These are phyloP conservation scores for Ailuropoda melanoleuca DNA, from an alignment of 2,113 vertebrate species.

Conservation along the genomic window DNA sequence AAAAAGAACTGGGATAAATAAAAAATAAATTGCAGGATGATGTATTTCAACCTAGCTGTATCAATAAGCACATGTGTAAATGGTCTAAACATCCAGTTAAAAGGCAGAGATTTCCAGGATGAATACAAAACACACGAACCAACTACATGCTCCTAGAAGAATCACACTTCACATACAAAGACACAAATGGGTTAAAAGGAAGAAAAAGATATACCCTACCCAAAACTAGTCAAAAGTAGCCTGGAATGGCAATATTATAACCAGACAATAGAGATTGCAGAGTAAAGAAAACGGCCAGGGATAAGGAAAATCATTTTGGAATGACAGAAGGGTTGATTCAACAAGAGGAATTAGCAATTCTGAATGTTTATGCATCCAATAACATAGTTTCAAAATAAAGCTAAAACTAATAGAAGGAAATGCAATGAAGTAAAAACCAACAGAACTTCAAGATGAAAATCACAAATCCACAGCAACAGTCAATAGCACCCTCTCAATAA, in stretches of 20 bases:
- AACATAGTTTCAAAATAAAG: neutral
- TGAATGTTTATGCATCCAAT: neutral
- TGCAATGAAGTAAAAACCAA: neutral
- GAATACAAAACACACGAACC: neutral
- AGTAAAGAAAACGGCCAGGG: neutral
- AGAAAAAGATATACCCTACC: neutral
- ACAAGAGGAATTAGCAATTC: neutral
- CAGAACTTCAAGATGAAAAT: neutral
- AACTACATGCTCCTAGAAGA: neutral
- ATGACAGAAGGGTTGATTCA: neutral
- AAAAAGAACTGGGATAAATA: neutral
- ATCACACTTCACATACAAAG: neutral
- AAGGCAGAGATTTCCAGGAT: neutral
- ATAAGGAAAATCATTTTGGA: neutral
- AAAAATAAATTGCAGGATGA: neutral
- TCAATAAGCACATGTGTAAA: neutral
- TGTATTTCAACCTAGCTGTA: neutral
- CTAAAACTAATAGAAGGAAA: neutral
- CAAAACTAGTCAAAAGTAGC: neutral
- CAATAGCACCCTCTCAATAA: neutral
- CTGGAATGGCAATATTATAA: neutral
- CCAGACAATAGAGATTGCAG: neutral
- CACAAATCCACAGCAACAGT: neutral
- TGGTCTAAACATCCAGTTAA: neutral
- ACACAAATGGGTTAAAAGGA: neutral